These are phyloP conservation scores for Sparidentex hasta DNA, from an alignment of 2,797 vertebrate species.

Conservation along the genomic window DNA sequence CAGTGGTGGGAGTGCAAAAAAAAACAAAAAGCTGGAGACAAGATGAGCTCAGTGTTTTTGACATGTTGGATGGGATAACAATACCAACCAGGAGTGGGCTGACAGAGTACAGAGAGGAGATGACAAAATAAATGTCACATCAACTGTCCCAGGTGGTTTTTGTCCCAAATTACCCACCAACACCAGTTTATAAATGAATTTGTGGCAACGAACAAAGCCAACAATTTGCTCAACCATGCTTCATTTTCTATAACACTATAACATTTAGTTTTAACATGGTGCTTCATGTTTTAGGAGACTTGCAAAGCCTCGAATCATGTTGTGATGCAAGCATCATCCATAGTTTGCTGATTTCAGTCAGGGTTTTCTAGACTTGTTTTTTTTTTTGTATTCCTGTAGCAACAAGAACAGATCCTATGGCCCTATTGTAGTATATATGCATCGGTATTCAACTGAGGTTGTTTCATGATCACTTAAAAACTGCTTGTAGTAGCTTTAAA, in stretches of 20 bases:
- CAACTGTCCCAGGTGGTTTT: constrained; percentile 20
- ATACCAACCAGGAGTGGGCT: constrained; percentile 8
- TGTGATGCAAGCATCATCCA: too few species aligned
- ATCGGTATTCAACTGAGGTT: too few species aligned
- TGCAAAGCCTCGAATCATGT: neutral
- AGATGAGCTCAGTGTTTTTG: constrained; percentile 15
- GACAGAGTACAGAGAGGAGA: constrained; percentile 13
- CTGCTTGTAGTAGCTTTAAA: neutral
- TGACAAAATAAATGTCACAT: constrained; percentile 26
- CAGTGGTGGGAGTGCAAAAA: neutral
- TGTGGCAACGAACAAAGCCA: neutral
- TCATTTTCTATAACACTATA: neutral
- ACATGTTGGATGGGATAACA: constrained; percentile 19
- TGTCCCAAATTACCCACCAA: neutral
- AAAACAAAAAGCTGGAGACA: neutral
- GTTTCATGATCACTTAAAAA: too few species aligned
- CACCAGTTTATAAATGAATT: neutral
- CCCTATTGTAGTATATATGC: too few species aligned
- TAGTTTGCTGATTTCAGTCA: neutral
- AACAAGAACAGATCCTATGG: neutral
- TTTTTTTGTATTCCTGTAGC: neutral
- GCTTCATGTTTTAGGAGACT: neutral
- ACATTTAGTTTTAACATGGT: too few species aligned
- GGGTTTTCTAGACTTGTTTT: neutral
- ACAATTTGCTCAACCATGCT: neutral